Evolutionary conservation across 2,888 invertebrate species (phyloP).

Genomic region (Megamerina dolium): DNA sequence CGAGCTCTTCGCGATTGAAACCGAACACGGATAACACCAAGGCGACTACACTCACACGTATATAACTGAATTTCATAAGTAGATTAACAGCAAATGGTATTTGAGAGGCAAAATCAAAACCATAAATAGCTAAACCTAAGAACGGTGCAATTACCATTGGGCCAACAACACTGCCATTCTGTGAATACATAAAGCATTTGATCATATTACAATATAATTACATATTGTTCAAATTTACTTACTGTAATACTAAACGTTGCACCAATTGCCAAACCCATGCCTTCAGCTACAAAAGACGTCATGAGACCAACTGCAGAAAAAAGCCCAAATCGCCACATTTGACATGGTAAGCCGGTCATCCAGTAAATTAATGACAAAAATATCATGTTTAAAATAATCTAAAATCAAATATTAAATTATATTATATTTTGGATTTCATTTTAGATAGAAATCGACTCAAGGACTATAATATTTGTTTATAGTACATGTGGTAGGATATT

Average conservation of each 20-base stretch:
- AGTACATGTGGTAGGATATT: too few relatives aligned
- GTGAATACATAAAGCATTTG: slow-evolving; percentile 29
- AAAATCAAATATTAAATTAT: slow-evolving; percentile 17
- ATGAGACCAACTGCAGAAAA: slow-evolving; percentile 63
- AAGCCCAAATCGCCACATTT: slow-evolving; percentile 58
- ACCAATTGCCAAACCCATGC: slow-evolving; percentile 72
- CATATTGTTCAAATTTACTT: slow-evolving; percentile 35
- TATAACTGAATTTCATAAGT: slow-evolving; percentile 61
- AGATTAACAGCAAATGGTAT: slow-evolving; percentile 58
- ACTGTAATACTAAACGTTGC: slow-evolving; percentile 62
- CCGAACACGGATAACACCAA: slow-evolving; percentile 61
- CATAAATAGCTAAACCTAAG: slow-evolving; percentile 62
- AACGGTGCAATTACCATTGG: slow-evolving; percentile 61
- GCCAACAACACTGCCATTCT: slow-evolving; percentile 66
- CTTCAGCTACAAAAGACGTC: slow-evolving; percentile 70
- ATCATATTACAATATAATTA: neutral
- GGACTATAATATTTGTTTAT: too few relatives aligned
- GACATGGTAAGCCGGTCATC: slow-evolving; percentile 65
- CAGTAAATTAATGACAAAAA: slow-evolving; percentile 59
- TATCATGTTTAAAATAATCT: slow-evolving; percentile 56
- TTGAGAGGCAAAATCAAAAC: slow-evolving; percentile 62
- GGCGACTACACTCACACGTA: slow-evolving; percentile 61
- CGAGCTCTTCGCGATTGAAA: slow-evolving; percentile 54
- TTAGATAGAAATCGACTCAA: too few relatives aligned
- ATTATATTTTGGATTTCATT: too few relatives aligned